Base-by-base conservation (phyloP, 2,797 vertebrate genomes). In the Setipinna tenuifilis region DNA sequence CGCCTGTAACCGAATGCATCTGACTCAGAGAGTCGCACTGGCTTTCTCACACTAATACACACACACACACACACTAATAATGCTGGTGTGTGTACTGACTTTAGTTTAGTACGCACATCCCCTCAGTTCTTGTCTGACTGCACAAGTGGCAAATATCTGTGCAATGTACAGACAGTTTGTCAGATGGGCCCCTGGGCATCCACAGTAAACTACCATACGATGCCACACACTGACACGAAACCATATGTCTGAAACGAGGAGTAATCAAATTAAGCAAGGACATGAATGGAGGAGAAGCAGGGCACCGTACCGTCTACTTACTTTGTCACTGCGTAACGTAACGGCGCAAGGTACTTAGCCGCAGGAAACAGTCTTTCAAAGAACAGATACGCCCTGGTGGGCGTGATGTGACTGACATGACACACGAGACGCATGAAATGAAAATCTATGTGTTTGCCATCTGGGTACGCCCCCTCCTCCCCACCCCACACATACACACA, bases 341-440 rank as follows among this genome's bases (percentile, higher is more conserved):
- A 41, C 31, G 61, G 17, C 78, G 17, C 35, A 84, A 25, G 54
- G 12, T 57, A 35, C 71, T n/a, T 82, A 88, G 41, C 46, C 35
- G 21, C n/a, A 5, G 7, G 85, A 50, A 68, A 48, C 14, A 41
- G 23, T 28, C 50, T 85, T 62, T 80, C 23, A 44, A 71, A 81
- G 23, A 50, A 17, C 19, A 35, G 50, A 59, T 59, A 21, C n/a
- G 65, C 61, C 80, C 82, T 58, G 58, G 41, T 41, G 6, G 50
- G 50, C 50, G 71, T 44, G 71, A 78, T 17, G 17, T 78, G 71
- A 61, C 35, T 41, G 28, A 78, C 35, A 2, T 19, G 71, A 62
- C 35, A 84, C 59, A 86, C 62, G 82, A 84, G 84, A 78, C 48
- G 46, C 68, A 78, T 82, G 65, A 88, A 86, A 65, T 85, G 17